Percentiles rank a stretch among this genome's conserved stretches.
These are phyloP conservation scores for Astropecten irregularis DNA, from an alignment of 53 echinoderm and acorn worm genomes.

Conservation along the genomic window DNA sequence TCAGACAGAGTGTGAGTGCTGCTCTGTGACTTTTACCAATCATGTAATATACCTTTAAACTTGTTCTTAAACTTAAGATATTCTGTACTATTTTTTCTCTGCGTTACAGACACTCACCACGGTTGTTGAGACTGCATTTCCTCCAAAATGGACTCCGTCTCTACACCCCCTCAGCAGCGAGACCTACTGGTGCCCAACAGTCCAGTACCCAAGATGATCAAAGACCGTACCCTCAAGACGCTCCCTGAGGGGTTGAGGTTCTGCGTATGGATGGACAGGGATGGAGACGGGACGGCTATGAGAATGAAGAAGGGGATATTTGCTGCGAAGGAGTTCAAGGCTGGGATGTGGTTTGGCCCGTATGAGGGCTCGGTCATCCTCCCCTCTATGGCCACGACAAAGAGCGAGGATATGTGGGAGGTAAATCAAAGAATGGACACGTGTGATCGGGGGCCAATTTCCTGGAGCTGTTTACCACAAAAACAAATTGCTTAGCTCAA, in stretches of 20 bases:
- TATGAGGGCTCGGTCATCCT: slow-evolving; percentile 33
- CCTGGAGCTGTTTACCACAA: no score
- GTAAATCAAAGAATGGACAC: no score
- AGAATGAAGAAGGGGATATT: slow-evolving; percentile 36
- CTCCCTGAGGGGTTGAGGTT: slow-evolving; percentile 32
- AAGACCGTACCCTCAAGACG: slow-evolving; percentile 11
- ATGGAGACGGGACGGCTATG: background rate
- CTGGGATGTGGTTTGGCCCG: slow-evolving; percentile 47
- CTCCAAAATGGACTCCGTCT: slow-evolving; percentile 8
- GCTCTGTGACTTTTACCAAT: no score
- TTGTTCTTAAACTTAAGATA: no score
- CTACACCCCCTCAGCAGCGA: background rate
- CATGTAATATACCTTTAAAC: no score
- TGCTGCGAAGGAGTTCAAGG: slow-evolving; percentile 2
- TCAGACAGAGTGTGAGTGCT: no score
- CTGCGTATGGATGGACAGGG: slow-evolving; percentile 25
- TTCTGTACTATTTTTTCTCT: no score
- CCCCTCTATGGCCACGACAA: background rate
- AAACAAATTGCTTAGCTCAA: no score
- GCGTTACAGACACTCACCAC: no score
- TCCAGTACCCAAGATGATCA: background rate
- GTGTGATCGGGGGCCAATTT: no score
- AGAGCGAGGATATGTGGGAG: slow-evolving; percentile 39
- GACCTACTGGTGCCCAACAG: slow-evolving; percentile 9
- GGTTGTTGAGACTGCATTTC: no score